Percentiles rank a stretch among this genome's conserved stretches.
phyloP scores from a whole-genome alignment of 2,797 vertebrate species.

The Oreochromis grahami region DNA sequence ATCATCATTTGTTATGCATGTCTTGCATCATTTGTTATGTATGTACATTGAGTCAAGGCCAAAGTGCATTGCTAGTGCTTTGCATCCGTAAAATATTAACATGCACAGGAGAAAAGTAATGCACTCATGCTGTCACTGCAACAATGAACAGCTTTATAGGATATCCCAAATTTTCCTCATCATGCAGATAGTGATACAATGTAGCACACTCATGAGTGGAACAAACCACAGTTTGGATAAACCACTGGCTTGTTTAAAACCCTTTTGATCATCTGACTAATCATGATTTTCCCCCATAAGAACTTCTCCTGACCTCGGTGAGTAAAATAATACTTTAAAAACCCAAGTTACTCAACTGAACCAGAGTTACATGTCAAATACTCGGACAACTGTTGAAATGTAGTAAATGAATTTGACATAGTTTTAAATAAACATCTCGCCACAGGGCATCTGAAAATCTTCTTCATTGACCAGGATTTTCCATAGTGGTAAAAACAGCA shows the following conservation, averaged over 20 bases:
- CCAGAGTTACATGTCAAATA: neutral
- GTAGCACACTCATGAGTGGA: neutral
- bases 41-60: neutral
- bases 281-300: rapidly evolving
- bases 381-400: neutral
- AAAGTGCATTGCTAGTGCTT: neutral
- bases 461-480: neutral
- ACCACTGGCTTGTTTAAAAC: neutral
- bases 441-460: neutral
- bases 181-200: neutral
- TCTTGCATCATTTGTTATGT: neutral
- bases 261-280: neutral
- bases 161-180: neutral
- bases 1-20: neutral
- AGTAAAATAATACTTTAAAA: neutral
- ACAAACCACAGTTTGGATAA: neutral
- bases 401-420: neutral
- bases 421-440: neutral
- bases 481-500: neutral
- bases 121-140: neutral
- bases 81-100: neutral
- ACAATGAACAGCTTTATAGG: neutral
- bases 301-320: rapidly evolving
- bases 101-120: neutral
- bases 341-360: neutral